Base-by-base conservation (phyloP, 2,113 vertebrate genomes). In the Centropus unirufus region DNA sequence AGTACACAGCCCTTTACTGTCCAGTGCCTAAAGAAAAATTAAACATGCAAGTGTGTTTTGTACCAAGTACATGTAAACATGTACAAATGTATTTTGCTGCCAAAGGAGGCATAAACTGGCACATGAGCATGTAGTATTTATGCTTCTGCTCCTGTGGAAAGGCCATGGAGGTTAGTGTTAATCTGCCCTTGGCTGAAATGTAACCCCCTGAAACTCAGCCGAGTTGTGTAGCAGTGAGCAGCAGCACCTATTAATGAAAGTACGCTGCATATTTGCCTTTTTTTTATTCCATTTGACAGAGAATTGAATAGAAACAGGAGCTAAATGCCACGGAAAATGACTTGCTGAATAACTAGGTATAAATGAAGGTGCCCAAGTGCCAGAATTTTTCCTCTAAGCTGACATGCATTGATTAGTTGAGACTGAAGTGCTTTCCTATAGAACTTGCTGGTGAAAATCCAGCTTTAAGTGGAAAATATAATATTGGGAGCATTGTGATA, bases 391-490 rank as follows among this genome's bases (percentile, higher is more conserved):
- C 14, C 8, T 74, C 26, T 69, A n/a, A 70, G 66, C 75, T 77
- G 32, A n/a, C 1, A 0, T 30, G 6, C 13, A 7, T 19, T 23
- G 40, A 32, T 89, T 86, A 51, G 40, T 80, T 83, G 70, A 59
- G 64, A 40, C 1, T 42, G 40, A 92, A 83, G 24, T 90, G 19
- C 42, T 87, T 30, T 80, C 80, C 36, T 79, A 75, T 14, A 32
- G 58, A 93, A 91, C 29, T 89, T 66, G 26, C 64, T 93, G 70
- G 58, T 93, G 70, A 94, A 79, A 92, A 77, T 95, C 64, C 77
- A 93, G 0, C 63, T 91, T 86, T 89, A 75, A 86, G 73, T 54
- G 24, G 67, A 78, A 72, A 78, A 95, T 62, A 68, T 46, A 85
- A 69, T 9, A 8, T 79, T 96, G 82, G 72, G 82, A 94, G 78